Conservation (phyloP, 2,797 vertebrate species). For the Carduelis carduelis region DNA sequence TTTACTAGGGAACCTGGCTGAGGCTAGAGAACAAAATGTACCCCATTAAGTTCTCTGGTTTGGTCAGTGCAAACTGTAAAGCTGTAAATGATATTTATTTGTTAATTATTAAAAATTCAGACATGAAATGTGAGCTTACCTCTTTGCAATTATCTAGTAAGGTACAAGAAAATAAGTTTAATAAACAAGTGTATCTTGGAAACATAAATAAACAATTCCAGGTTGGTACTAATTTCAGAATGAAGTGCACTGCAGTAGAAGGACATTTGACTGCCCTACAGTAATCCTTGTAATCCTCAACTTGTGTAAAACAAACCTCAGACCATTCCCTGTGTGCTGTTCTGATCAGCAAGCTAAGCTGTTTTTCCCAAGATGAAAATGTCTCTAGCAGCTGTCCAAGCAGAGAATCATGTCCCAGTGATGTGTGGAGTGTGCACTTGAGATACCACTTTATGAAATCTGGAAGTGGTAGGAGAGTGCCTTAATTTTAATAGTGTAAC, state of each 20-base stretch:
- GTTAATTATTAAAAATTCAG: not conserved
- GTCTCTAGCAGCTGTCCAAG: not conserved
- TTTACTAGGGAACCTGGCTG: not conserved
- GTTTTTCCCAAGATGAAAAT: not conserved
- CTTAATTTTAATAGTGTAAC: not conserved
- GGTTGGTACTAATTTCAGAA: not conserved
- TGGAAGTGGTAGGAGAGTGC: not conserved
- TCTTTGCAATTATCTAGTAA: not conserved
- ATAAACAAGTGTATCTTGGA: not conserved
- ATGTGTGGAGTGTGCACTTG: not conserved
- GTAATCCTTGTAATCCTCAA: not conserved
- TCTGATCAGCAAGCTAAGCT: not conserved
- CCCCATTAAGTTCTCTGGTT: not conserved
- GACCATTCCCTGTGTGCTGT: not conserved
- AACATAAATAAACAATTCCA: not conserved
- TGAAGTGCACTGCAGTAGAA: not conserved
- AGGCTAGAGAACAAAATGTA: not conserved
- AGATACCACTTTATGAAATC: not conserved
- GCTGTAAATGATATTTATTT: rapidly evolving
- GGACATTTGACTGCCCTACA: not conserved
- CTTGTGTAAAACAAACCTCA: not conserved
- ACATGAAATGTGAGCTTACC: not conserved
- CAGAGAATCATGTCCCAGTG: not conserved
- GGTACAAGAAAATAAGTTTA: not conserved
- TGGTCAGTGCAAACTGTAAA: not conserved